Conservation (phyloP, 2,113 vertebrate species). For the Callopanchax toddi region DNA sequence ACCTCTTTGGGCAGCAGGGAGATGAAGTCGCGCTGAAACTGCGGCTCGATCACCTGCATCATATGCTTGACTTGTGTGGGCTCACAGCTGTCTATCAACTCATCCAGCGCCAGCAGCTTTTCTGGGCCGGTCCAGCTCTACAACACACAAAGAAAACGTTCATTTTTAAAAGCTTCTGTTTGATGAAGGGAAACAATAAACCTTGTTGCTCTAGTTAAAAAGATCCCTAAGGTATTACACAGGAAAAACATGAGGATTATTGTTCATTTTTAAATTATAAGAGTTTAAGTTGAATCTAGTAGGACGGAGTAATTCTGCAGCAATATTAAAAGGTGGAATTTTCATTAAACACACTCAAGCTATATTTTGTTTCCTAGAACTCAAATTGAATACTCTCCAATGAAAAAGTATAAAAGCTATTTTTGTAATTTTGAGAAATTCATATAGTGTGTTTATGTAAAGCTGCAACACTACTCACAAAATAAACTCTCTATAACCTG, state of each 20-base stretch:
- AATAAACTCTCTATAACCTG: too few relatives aligned
- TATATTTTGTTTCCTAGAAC: too few relatives aligned
- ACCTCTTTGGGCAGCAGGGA: conserved; percentile 99
- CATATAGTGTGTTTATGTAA: too few relatives aligned
- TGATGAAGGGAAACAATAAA: background rate
- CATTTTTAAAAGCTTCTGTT: background rate
- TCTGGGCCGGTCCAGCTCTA: conserved; percentile 89
- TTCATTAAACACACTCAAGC: too few relatives aligned
- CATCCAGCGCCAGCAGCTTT: conserved; percentile 98
- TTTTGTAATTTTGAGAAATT: too few relatives aligned
- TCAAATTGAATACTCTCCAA: too few relatives aligned
- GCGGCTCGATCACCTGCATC: conserved; percentile 99
- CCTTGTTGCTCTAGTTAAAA: background rate
- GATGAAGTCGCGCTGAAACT: conserved; percentile 99
- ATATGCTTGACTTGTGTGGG: conserved; percentile 99
- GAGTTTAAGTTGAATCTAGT: background rate
- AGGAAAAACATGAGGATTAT: background rate
- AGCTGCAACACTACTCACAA: too few relatives aligned
- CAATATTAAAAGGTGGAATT: background rate
- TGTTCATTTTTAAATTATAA: background rate
- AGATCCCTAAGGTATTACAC: too few relatives aligned
- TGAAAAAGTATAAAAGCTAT: too few relatives aligned
- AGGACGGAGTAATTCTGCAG: background rate
- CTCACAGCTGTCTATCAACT: conserved; percentile 98
- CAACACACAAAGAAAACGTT: background rate